Evolutionary conservation across 2,797 vertebrate genomes (phyloP).

Genomic region (Periparus ater): DNA sequence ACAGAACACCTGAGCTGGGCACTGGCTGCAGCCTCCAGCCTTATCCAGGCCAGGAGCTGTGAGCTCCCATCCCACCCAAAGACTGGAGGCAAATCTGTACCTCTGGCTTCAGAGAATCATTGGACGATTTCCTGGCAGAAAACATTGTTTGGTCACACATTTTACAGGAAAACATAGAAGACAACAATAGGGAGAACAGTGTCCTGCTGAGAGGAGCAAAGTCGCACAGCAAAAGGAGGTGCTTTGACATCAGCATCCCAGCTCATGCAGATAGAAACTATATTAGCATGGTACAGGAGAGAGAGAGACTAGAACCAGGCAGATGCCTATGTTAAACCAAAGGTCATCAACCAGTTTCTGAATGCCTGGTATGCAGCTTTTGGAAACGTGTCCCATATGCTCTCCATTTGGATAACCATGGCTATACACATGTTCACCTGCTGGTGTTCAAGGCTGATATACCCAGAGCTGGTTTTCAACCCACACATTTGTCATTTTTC

Average conservation of each 20-base stretch:
- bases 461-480: neutral
- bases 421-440: neutral
- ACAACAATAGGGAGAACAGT: neutral
- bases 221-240: neutral
- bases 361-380: neutral
- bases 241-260: neutral
- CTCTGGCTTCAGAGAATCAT: neutral
- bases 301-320: neutral
- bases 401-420: neutral
- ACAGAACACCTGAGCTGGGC: neutral
- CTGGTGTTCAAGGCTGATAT: neutral
- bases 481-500: neutral
- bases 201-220: neutral
- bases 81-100: neutral
- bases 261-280: fast-evolving
- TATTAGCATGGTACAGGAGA: fast-evolving
- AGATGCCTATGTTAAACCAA: neutral
- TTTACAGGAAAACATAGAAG: neutral
- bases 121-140: neutral
- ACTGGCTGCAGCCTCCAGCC: neutral
- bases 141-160: neutral
- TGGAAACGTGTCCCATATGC: neutral
- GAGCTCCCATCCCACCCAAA: neutral
- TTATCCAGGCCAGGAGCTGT: neutral
- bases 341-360: neutral